Evolutionary conservation across 92 coral and sea anemone genomes (phyloP).

Genomic region (Isaurus tuberculatus): DNA sequence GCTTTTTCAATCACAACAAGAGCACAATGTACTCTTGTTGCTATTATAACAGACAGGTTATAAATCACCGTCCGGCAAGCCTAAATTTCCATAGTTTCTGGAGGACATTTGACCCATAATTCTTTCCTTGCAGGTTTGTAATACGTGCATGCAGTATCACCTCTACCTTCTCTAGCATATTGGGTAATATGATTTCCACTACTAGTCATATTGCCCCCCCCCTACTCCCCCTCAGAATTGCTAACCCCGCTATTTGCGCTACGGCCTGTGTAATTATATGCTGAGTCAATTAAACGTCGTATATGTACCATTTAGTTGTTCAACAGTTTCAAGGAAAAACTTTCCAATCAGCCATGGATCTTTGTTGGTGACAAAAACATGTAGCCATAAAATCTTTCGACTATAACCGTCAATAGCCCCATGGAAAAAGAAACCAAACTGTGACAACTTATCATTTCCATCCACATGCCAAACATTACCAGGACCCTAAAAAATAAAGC

Average conservation of each 20-base stretch:
- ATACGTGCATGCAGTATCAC: too few species aligned
- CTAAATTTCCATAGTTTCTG: too few species aligned
- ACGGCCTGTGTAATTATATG: background rate
- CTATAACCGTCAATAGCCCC: conserved; percentile 37
- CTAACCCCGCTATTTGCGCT: background rate
- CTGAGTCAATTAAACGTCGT: background rate
- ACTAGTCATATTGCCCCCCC: too few species aligned
- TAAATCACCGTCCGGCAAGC: too few species aligned
- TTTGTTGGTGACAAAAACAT: conserved; percentile 39
- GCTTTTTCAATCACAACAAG: too few species aligned
- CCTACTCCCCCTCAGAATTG: too few species aligned
- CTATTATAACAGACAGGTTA: too few species aligned
- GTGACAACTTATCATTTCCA: conserved; percentile 40
- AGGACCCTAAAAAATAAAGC: conserved; percentile 25
- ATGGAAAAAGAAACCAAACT: conserved; percentile 39
- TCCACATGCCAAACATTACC: conserved; percentile 45
- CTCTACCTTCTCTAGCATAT: too few species aligned
- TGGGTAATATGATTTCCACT: too few species aligned
- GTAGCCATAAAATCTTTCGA: conserved; percentile 40
- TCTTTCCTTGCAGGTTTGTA: too few species aligned
- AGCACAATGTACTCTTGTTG: too few species aligned
- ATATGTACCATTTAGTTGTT: background rate
- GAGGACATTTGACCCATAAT: too few species aligned
- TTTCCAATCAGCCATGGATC: conserved; percentile 54
- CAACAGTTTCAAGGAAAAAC: conserved; percentile 25